Base-by-base conservation (phyloP, 2,888 invertebrate genomes). In the Ormyrus thymus region DNA sequence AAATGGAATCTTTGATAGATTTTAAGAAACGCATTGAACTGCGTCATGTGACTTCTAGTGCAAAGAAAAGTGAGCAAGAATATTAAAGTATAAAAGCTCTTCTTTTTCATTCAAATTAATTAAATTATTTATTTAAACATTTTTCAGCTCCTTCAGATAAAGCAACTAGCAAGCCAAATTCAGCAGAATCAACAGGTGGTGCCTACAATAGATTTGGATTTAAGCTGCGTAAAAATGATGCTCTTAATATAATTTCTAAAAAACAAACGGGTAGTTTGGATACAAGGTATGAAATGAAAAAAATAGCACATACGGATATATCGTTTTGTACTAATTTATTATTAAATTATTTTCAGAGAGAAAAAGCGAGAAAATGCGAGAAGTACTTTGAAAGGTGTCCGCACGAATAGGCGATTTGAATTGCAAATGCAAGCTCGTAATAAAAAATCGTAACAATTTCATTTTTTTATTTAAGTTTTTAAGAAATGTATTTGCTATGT, bases 391-490 rank as follows among this genome's bases (percentile, higher is more conserved):
- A 93, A 93, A 81, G 95, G 95, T 0, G 95, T 95, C 0, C 90
- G 95, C 55, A 93, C 93, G 0, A 95, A 95, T 88, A 91, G 94
- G 56, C 91, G 95, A 61, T 95, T 95, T 84, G 94, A 95, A 75
- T 87, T 95, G 74, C 93, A 94, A 84, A 95, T 95, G 95, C 91
- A 92, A 83, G 91, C 93, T 88, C 92, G 94, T 43, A 92, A 48
- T 8, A 76, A 76, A 48, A 81, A 64, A 7, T 69, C 78, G 59
- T 79, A 77, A 81, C 46, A 70, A 56, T 29, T 65, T 73, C 48
- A 70, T 53, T 51, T 62, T 68, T 53, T 53, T 62, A 59, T 73
- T 53, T 62, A 69, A 29, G 29, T 29, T 64, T 69, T 75, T 66
- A 9, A 53, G 53, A 48, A 46, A 62, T 73, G 53, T 61, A 70